phyloP scores from a whole-genome alignment of 2,888 invertebrate genomes.

The Rhaphigaster nebulosa region DNA sequence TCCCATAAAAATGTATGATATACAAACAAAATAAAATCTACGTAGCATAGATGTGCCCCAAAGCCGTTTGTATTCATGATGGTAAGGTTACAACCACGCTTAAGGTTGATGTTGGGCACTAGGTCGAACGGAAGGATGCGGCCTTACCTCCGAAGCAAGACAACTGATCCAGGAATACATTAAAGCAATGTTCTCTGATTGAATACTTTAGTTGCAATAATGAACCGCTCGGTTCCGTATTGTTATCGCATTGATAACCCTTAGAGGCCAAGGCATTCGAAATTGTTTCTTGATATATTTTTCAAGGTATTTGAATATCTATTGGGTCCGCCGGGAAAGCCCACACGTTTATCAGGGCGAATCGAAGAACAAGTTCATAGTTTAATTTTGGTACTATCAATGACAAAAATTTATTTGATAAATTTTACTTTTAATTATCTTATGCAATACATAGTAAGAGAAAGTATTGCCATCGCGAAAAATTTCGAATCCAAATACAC shows the following conservation, averaged over 20 bases:
- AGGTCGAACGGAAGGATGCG: slow-evolving; percentile 18
- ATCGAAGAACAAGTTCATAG: too few relatives aligned
- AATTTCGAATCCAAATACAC: too few relatives aligned
- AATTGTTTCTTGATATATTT: too few relatives aligned
- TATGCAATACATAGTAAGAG: too few relatives aligned
- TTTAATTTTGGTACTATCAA: too few relatives aligned
- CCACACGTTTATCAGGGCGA: too few relatives aligned
- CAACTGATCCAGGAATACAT: slow-evolving; percentile 2
- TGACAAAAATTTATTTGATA: too few relatives aligned
- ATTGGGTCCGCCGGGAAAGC: too few relatives aligned
- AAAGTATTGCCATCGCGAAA: too few relatives aligned
- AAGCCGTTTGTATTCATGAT: slow-evolving; percentile 6
- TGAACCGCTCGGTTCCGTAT: neutral
- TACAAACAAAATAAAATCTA: neutral
- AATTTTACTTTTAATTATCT: too few relatives aligned
- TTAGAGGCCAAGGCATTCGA: neutral
- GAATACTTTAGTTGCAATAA: neutral
- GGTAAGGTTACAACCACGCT: neutral
- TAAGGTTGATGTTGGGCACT: neutral
- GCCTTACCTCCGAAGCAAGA: neutral
- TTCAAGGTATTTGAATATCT: too few relatives aligned
- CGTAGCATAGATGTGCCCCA: neutral
- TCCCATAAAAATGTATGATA: neutral
- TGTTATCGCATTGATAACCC: too few relatives aligned
- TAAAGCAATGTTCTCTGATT: slow-evolving; percentile 9